Percentiles rank a stretch among this genome's conserved stretches.
Conservation (phyloP, 2,797 vertebrate species). For the Betta splendens region DNA sequence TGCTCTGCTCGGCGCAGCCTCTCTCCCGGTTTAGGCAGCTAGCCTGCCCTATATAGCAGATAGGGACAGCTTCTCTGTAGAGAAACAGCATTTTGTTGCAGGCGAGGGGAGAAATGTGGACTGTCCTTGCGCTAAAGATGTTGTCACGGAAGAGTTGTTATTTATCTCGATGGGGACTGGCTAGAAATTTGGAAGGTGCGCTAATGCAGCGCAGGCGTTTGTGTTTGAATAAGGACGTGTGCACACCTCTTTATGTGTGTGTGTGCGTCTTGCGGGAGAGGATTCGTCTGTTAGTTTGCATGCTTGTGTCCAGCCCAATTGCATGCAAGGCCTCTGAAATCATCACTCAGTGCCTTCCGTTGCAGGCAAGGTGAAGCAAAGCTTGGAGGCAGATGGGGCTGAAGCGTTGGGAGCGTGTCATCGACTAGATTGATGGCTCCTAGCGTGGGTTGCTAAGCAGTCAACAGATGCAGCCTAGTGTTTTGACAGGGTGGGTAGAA, state of each 20-base stretch:
- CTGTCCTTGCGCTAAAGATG: conserved; percentile 65
- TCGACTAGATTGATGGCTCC: conserved; percentile 59
- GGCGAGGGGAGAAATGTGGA: not conserved
- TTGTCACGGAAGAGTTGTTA: conserved; percentile 61
- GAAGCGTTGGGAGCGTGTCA: conserved; percentile 38
- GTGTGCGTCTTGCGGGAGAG: conserved; percentile 1
- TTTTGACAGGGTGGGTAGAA: conserved; percentile 48
- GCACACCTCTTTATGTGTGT: conserved; percentile 10
- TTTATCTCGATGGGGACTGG: conserved; percentile 38
- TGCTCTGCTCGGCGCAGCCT: conserved; percentile 24
- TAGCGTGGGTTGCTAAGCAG: conserved; percentile 53
- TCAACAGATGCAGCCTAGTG: conserved; percentile 53
- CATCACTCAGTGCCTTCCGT: conserved; percentile 22
- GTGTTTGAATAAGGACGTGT: conserved; percentile 21
- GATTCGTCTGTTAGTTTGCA: not conserved
- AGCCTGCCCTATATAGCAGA: conserved; percentile 64
- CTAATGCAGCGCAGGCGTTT: conserved; percentile 32
- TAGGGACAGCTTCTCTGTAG: conserved; percentile 59
- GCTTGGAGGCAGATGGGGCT: conserved; percentile 47
- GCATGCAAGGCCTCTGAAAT: conserved; percentile 12
- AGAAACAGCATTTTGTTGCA: conserved; percentile 58
- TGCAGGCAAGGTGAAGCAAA: conserved; percentile 33
- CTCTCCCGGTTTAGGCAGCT: conserved; percentile 45
- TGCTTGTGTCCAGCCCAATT: conserved; percentile 11
- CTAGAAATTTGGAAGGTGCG: conserved; percentile 41